These are phyloP conservation scores for Laupala kohalensis DNA, from an alignment of 1,140 invertebrate genomes.

Conservation along the genomic window DNA sequence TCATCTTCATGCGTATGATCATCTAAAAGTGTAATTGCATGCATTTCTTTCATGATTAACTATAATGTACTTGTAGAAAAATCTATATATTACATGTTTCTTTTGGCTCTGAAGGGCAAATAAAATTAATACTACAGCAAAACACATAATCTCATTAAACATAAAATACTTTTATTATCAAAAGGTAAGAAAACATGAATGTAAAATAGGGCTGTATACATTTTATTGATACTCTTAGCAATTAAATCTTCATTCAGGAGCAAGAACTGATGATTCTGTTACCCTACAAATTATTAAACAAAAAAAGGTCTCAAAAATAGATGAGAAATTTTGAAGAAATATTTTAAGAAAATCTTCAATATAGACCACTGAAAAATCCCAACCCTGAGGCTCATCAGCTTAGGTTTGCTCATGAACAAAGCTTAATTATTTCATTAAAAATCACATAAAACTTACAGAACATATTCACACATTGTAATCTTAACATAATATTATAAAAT, in stretches of 20 bases:
- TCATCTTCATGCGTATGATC: too few species aligned
- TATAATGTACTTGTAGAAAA: too few species aligned
- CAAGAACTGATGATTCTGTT: background rate
- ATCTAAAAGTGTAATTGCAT: too few species aligned
- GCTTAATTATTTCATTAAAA: background rate
- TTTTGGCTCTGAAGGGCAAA: too few species aligned
- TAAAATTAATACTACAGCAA: too few species aligned
- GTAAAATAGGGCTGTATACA: too few species aligned
- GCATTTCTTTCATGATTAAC: too few species aligned
- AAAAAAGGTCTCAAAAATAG: background rate
- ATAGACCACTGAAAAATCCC: background rate
- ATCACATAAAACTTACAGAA: background rate
- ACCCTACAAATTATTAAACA: background rate
- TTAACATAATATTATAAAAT: background rate
- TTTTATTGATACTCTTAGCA: too few species aligned
- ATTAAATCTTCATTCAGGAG: background rate
- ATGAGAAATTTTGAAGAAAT: background rate
- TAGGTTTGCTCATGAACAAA: background rate
- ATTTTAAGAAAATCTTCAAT: background rate
- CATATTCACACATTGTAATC: background rate
- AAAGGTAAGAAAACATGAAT: too few species aligned
- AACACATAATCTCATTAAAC: too few species aligned
- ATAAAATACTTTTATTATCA: too few species aligned
- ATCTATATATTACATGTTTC: too few species aligned
- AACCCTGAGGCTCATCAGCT: background rate